Evolutionary conservation across 2,797 vertebrate genomes (phyloP).

Genomic region (Amblyraja radiata): DNA sequence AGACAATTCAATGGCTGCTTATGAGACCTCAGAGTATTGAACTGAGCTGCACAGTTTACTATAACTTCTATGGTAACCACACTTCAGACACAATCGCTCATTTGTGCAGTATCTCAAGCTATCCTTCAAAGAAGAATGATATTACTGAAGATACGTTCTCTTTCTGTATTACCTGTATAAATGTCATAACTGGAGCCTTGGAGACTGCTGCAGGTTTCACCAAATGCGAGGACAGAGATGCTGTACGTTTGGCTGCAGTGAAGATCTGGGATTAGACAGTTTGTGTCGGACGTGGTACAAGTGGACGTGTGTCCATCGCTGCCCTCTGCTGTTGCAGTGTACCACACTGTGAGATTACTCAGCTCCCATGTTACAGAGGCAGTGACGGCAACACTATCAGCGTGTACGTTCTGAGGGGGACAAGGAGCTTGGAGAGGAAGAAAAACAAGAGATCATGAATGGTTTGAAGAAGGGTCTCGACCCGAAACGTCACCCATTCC

Average conservation of each 20-base stretch:
- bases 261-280: slow-evolving; percentile 51
- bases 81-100: too few relatives aligned
- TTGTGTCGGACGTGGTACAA: slow-evolving; percentile 54
- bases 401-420: slow-evolving; percentile 51
- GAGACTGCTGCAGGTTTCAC: slow-evolving; percentile 53
- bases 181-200: slow-evolving; percentile 50
- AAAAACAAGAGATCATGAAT: background rate
- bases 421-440: slow-evolving; percentile 55
- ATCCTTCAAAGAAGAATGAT: background rate
- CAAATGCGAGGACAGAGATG: slow-evolving; percentile 51
- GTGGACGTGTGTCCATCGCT: slow-evolving; percentile 46
- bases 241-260: slow-evolving; percentile 56
- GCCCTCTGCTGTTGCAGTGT: slow-evolving; percentile 50
- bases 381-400: slow-evolving; percentile 54
- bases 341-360: slow-evolving; percentile 47
- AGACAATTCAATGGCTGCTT: too few relatives aligned
- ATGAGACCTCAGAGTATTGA: too few relatives aligned
- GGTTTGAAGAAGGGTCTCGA: too few relatives aligned
- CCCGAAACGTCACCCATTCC: too few relatives aligned
- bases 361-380: slow-evolving; percentile 53
- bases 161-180: slow-evolving; percentile 54
- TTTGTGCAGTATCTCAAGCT: background rate
- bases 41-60: too few relatives aligned
- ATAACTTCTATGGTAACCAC: too few relatives aligned
- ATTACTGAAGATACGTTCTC: background rate